A percentile compares a stretch with the other conserved stretches of the same genome.
phyloP scores from a whole-genome alignment of 2,888 invertebrate genomes.

The Andricus curvator region DNA sequence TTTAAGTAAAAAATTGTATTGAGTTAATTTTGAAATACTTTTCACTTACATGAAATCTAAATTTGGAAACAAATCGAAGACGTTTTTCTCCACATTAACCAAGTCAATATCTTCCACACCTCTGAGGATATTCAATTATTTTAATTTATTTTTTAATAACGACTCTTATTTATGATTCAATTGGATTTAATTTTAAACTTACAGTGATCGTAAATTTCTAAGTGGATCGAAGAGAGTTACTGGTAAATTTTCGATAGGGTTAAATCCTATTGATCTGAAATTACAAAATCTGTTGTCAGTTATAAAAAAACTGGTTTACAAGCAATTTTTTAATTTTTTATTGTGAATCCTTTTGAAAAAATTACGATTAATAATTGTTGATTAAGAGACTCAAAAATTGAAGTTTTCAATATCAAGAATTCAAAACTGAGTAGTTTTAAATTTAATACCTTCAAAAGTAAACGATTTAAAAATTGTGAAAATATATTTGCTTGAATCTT shows the following conservation, averaged over 20 bases:
- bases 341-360: no score
- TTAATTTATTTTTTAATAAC: slow-evolving; percentile 29
- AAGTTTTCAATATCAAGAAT: no score
- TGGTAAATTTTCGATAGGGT: slow-evolving; percentile 68
- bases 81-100: slow-evolving; percentile 78
- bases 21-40: neutral
- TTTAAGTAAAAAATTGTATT: neutral
- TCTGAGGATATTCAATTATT: slow-evolving; percentile 67
- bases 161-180: neutral
- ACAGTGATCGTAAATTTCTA: slow-evolving; percentile 73
- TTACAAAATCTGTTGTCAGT: neutral
- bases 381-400: no score
- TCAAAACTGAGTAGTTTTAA: no score
- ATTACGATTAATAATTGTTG: no score
- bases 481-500: no score
- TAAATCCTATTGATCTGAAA: slow-evolving; percentile 72
- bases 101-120: slow-evolving; percentile 81
- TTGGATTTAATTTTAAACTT: slow-evolving; percentile 42
- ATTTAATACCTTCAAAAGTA: no score
- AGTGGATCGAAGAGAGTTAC: slow-evolving; percentile 67
- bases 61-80: slow-evolving; percentile 78
- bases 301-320: no score
- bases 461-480: no score
- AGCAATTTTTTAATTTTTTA: no score
- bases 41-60: slow-evolving; percentile 80